Evolutionary conservation across 2,888 invertebrate genomes (phyloP), one percentile per base, ranked within the genome.

Genomic region (Oligia fasciuncula): DNA sequence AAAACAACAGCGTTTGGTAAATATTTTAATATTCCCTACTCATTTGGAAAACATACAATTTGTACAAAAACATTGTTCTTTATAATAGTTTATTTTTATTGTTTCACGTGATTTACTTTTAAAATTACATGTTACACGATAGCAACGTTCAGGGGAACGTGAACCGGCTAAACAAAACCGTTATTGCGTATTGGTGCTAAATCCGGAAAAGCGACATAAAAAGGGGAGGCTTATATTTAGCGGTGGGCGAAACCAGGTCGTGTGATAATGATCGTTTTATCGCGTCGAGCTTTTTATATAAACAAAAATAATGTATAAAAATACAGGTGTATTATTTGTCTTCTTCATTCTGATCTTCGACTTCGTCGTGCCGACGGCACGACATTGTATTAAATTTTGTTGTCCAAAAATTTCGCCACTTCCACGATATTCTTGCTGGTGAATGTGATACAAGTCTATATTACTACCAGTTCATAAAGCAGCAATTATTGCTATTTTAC

Each of bases 201-300:
- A 79, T 74, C 83, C 65, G 54, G 71, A 65, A 69, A 79, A 74
- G 76, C 76, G 63, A 66, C 74, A 76, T 76, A 83, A 85, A 85
- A 83, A 77, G 79, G 74, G 79, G 83, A 77, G 63, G 74, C 76
- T 79, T 83, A 85, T 79, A 83, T 83, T 85, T 85, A 80, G 83
- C 76, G 82, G 71, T 60, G 77, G 63, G 35, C 69, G 72, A 77
- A 85, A 79, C 73, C 79, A 85, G 85, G 79, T 83, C 85, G 72
- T 71, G 73, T 69, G 76, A 85, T 85, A 74, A 80, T 77, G 79
- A 79, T 76, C 76, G 65, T 79, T 72, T 79, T 80, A 84, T 77
- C 62, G 63, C 63, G 57, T 63, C 62, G 14, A 43, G 40, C 54
- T 81, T 79, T 62, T 65, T 69, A 73, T 60, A 49, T 29, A 73